Base-by-base conservation (phyloP, 2,797 vertebrate genomes). In the Sebastes oblongus region DNA sequence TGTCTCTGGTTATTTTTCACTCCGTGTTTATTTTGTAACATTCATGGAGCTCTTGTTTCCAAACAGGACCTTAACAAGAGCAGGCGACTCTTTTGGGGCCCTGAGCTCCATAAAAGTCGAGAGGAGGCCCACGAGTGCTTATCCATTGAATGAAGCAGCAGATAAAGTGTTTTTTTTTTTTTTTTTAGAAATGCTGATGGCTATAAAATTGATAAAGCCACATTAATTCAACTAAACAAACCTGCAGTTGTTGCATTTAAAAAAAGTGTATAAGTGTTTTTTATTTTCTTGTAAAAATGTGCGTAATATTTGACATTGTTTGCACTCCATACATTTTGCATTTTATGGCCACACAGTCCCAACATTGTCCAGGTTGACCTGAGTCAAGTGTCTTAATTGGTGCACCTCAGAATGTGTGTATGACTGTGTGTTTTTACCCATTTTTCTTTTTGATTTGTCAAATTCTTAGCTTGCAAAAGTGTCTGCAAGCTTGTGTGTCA, bases 11-110 rank as follows among this genome's bases (percentile, higher is more conserved):
- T 97, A 96, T 98, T 97, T 97, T 96, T 97, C 97, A 97, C 96
- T 96, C 96, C 96, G 91, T 98, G 97, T 99, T 98, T 98, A 98
- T 98, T 98, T 98, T 97, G 96, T 92, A 94, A 96, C 96, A 97
- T 97, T 97, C 97, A 98, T 93, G 88, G 95, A 94, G 95, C 95
- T 94, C 97, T 97, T 97, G 97, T 97, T 97, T 97, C 89, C 97
- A 97, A 97, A 98, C 97, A 97, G 96, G 96, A 75, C 66, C 66
- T 96, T 46, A 96, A 96, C 95, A 96, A 96, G 95, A 96, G 95
- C 92, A 94, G 95, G 92, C 90, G 83, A 42, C 81, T 82, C 87
- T 65, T 77, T 25, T 42, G 39, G 39, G 88, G 69, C 82, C 82
- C 84, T 88, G 73, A 22, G 91, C 88, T 91, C 95, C 93, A 93